Evolutionary conservation across 2,113 vertebrate species (phyloP), one percentile per base, ranked within the genome.

Genomic region (Halcyon malimbica): DNA sequence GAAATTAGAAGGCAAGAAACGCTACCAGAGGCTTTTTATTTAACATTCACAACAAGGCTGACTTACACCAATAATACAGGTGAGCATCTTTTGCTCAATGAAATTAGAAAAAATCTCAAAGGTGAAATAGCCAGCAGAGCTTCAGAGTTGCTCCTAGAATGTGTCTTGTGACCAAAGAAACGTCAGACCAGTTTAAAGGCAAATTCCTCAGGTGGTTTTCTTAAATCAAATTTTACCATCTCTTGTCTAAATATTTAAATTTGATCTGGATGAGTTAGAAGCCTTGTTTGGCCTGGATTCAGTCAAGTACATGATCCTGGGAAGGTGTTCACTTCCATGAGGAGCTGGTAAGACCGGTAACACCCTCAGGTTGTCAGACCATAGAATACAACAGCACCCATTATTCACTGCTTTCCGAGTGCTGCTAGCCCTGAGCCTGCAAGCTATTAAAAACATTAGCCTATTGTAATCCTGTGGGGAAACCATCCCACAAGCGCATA

Each of bases 321-420:
- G 0, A 53, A 3, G 24, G 28, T 3, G 9, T n/a, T 54, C 31
- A 18, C 8, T 19, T 51, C 28, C 19, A 2, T 33, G 9, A 77
- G 35, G 39, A 29, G 42, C 0, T 78, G 46, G 37, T n/a, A 48
- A 71, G 41, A 41, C 46, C 16, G 21, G 16, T 63, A 70, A 57
- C 0, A 0, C 19, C 11, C 21, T 10, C 37, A 46, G 12, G 13
- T 24, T 50, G 12, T 20, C 35, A 0, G 0, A 77, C n/a, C 15
- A 83, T 1, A 0, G 63, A 76, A 10, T 48, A 64, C 0, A 1
- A 31, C 0, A 6, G 19, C 1, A 10, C 28, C 46, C 67, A 9
- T 28, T 35, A 13, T 24, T 39, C 46, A 59, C 5, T 16, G 3
- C 31, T 59, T 56, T 23, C 20, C 26, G 14, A 56, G 23, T 6